Evolutionary conservation across 2,113 vertebrate species (phyloP).

Genomic region (Zeus faber): DNA sequence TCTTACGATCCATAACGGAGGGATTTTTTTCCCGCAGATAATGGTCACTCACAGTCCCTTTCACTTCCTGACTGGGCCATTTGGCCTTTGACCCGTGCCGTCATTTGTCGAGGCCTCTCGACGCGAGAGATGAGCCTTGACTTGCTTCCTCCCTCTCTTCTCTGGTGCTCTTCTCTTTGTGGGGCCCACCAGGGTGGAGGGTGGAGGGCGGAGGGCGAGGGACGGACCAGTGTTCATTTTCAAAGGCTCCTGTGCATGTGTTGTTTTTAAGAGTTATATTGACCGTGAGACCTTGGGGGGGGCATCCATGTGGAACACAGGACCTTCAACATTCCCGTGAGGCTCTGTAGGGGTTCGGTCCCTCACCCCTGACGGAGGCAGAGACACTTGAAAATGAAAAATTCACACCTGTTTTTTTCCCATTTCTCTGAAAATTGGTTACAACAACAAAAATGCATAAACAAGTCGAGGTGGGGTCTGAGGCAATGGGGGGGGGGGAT

Average conservation of each 20-base stretch:
- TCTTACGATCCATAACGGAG: not conserved
- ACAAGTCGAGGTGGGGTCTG: too few relatives aligned
- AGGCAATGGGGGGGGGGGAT: too few relatives aligned
- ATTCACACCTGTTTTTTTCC: too few relatives aligned
- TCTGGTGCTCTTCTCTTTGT: conserved; percentile 27
- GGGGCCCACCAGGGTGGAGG: conserved; percentile 24
- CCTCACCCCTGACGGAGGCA: not conserved
- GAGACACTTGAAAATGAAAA: not conserved
- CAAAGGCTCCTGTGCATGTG: conserved; percentile 57
- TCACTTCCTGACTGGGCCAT: conserved; percentile 55
- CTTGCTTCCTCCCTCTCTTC: conserved; percentile 19
- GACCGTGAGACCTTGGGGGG: conserved; percentile 18
- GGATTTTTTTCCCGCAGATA: not conserved
- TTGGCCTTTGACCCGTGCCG: conserved; percentile 57
- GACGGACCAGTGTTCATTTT: conserved; percentile 57
- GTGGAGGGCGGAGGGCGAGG: not conserved
- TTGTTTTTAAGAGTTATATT: conserved; percentile 42
- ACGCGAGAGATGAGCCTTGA: conserved; percentile 41
- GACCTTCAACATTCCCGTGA: conserved; percentile 28
- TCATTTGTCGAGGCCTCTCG: conserved; percentile 53
- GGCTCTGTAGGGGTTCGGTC: conserved; percentile 10
- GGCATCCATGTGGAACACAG: conserved; percentile 36
- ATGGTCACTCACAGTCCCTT: conserved; percentile 4
- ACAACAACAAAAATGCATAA: too few relatives aligned
- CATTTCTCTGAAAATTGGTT: too few relatives aligned